Conservation (phyloP, 2,113 vertebrate genomes). For the Passerina amoena region DNA sequence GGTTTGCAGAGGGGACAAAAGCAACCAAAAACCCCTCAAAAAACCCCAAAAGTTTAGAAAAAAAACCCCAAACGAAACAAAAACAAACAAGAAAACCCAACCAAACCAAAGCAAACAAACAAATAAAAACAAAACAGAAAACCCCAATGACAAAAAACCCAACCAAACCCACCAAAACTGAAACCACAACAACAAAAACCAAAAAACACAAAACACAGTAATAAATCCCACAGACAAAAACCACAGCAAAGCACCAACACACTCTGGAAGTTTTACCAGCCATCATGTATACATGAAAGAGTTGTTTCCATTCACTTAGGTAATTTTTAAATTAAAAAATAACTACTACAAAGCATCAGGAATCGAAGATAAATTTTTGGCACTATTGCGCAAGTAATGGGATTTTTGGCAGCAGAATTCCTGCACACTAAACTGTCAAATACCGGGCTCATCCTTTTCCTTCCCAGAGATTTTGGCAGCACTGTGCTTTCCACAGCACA, state of each 20-base stretch:
- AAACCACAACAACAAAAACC: neutral
- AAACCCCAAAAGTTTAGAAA: too few species aligned
- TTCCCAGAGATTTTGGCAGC: neutral
- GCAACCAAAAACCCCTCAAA: neutral
- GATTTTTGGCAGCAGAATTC: neutral
- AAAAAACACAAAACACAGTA: neutral
- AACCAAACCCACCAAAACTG: neutral
- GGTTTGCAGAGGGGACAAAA: rapidly evolving
- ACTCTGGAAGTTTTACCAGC: neutral
- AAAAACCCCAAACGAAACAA: too few species aligned
- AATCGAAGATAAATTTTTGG: neutral
- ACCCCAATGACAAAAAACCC: neutral
- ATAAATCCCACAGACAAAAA: neutral
- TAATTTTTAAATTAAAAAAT: neutral
- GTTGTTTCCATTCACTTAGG: neutral
- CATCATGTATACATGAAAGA: neutral
- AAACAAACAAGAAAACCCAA: too few species aligned
- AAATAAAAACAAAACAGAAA: too few species aligned
- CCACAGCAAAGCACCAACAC: neutral
- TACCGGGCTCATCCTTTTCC: neutral
- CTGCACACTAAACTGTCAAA: neutral
- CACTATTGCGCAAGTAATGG: neutral
- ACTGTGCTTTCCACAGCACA: neutral
- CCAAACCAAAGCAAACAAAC: neutral
- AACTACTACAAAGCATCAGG: neutral